These are phyloP conservation scores for Nannoperca obscura DNA, from an alignment of 2,797 vertebrate species.

Conservation along the genomic window DNA sequence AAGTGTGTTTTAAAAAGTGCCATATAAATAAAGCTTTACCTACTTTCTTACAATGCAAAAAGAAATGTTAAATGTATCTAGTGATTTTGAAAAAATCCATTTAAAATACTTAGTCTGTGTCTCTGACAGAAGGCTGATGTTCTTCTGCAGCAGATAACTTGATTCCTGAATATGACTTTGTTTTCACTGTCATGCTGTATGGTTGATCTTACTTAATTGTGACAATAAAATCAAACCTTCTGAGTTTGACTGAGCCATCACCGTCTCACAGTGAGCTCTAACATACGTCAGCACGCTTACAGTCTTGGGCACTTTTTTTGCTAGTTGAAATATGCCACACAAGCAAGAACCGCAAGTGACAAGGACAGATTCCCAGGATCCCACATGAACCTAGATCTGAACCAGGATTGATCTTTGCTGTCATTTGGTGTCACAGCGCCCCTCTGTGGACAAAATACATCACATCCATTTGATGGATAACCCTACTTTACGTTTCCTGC, in stretches of 20 bases:
- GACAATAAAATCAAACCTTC: neutral
- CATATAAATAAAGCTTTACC: too few relatives aligned
- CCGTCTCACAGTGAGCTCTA: neutral
- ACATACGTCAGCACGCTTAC: neutral
- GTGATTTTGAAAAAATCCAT: neutral
- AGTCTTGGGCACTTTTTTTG: neutral
- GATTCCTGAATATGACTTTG: neutral
- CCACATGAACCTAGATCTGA: neutral
- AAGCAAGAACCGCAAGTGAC: neutral
- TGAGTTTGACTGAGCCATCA: neutral
- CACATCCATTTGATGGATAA: neutral
- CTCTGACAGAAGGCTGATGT: neutral
- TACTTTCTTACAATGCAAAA: neutral
- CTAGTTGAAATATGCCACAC: neutral
- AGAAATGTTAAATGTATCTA: neutral
- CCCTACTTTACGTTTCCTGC: neutral
- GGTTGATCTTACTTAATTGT: neutral
- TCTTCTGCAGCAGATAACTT: neutral
- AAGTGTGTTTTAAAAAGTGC: too few relatives aligned
- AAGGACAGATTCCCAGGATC: neutral
- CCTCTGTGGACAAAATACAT: slow-evolving; percentile 9
- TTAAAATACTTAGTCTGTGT: neutral
- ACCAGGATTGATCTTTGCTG: neutral
- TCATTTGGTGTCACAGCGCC: slow-evolving; percentile 25
- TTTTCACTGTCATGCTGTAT: neutral